phyloP scores from a whole-genome alignment of 1,140 invertebrate genomes.

The Arion vulgaris region DNA sequence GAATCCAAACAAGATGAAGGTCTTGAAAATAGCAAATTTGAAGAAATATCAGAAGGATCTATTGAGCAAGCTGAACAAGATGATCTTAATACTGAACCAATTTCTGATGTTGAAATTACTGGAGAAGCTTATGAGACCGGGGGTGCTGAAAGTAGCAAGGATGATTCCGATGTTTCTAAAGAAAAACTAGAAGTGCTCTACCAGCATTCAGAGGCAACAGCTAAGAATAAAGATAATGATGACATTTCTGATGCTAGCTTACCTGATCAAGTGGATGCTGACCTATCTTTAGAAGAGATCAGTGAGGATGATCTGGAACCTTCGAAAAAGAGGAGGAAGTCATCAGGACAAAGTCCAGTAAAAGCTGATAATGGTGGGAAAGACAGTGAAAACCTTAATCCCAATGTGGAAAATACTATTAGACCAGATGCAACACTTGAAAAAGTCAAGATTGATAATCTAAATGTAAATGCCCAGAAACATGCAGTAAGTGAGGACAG shows the following conservation, averaged over 20 bases:
- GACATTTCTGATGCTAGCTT: constrained; percentile 33
- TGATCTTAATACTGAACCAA: constrained; percentile 9
- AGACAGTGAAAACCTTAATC: too few relatives aligned
- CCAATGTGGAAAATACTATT: too few relatives aligned
- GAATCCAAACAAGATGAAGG: not conserved
- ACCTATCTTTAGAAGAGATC: constrained; percentile 35
- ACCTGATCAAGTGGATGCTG: constrained; percentile 14
- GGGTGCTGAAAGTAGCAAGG: not conserved
- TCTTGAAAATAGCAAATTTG: constrained; percentile 19
- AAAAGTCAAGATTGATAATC: not conserved
- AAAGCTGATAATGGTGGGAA: not conserved
- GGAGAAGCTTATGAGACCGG: not conserved
- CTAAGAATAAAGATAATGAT: constrained; percentile 33
- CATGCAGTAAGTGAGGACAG: not conserved
- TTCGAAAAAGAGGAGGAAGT: constrained; percentile 18
- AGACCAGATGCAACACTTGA: not conserved
- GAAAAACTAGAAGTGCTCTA: not conserved
- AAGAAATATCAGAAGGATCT: constrained; percentile 37
- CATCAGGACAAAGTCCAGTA: not conserved
- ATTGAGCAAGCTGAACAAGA: constrained; percentile 10
- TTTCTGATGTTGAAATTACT: constrained; percentile 14
- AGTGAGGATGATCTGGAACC: constrained; percentile 37
- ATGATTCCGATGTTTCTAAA: not conserved
- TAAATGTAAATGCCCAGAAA: not conserved
- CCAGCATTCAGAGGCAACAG: constrained; percentile 10